Percentiles rank a stretch among this genome's conserved stretches.
Conservation (phyloP, 2,113 vertebrate species). For the Seriola quinqueradiata region DNA sequence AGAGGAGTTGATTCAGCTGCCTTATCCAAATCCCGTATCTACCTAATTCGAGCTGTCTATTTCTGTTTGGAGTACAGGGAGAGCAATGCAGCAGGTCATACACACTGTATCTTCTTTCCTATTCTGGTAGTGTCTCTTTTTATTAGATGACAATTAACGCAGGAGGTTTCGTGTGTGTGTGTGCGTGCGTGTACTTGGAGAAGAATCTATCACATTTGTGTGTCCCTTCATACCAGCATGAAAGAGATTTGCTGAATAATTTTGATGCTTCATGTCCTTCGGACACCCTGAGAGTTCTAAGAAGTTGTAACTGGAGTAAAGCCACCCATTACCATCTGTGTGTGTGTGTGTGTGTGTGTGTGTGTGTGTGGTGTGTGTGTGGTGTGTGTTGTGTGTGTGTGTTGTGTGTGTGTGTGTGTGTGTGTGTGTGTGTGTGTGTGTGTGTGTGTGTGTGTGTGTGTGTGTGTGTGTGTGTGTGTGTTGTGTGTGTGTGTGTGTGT, state of each 20-base stretch:
- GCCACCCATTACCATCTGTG: conserved; percentile 34
- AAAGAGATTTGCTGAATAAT: conserved; percentile 50
- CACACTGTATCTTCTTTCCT: conserved; percentile 19
- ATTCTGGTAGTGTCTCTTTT: conserved; percentile 24
- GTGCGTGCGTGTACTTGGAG: conserved; percentile 24
- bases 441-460: not conserved
- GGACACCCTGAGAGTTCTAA: conserved; percentile 28
- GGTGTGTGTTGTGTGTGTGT: conserved; percentile 31
- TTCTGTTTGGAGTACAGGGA: conserved; percentile 36
- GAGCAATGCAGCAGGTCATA: conserved; percentile 15
- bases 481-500: no score
- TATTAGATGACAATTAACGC: conserved; percentile 18
- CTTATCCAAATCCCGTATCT: conserved; percentile 52
- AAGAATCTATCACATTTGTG: conserved; percentile 24
- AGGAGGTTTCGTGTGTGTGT: conserved; percentile 4
- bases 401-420: conserved; percentile 16
- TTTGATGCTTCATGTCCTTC: conserved; percentile 31
- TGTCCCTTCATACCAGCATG: conserved; percentile 23
- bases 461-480: no score
- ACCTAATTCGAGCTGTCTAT: conserved; percentile 37
- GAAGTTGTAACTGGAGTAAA: conserved; percentile 44
- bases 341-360: conserved; percentile 5
- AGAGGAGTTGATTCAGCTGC: conserved; percentile 73
- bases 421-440: conserved; percentile 24
- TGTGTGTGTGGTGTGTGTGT: conserved; percentile 35